These are phyloP conservation scores for Drosophila virilis DNA, from an alignment of 1,140 invertebrate species.

Conservation along the genomic window DNA sequence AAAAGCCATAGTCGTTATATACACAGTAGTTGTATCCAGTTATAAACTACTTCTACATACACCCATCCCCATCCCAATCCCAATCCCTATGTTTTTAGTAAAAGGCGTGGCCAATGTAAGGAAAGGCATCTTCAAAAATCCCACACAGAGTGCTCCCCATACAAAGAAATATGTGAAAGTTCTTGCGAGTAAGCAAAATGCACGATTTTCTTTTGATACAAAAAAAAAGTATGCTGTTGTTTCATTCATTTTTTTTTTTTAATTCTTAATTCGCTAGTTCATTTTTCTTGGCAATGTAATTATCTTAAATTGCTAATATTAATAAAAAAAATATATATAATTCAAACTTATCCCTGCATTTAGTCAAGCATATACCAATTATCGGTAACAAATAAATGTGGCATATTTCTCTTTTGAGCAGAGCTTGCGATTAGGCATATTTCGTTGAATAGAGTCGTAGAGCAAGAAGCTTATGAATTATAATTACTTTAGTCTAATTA, in stretches of 20 bases:
- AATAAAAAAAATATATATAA: neutral
- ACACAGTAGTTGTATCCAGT: constrained; percentile 8
- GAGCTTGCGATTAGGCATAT: too few species aligned
- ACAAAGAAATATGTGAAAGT: constrained; percentile 2
- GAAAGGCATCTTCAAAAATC: neutral
- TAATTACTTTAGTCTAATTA: too few species aligned
- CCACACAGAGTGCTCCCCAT: neutral
- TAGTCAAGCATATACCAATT: too few species aligned
- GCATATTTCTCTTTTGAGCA: too few species aligned
- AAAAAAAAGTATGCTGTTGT: neutral
- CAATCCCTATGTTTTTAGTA: constrained; percentile 9
- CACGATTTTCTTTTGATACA: constrained; percentile 10
- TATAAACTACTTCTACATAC: constrained; percentile 9
- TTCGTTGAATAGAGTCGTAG: too few species aligned
- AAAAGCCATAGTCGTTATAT: constrained; percentile 32
- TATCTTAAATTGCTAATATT: neutral
- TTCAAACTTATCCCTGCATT: neutral
- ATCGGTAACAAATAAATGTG: too few species aligned
- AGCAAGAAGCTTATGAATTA: too few species aligned
- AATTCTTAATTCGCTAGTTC: neutral
- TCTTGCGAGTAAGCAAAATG: neutral
- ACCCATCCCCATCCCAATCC: neutral
- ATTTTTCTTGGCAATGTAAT: neutral
- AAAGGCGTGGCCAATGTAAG: neutral
- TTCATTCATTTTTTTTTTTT: constrained; percentile 1